Evolutionary conservation across 2,888 invertebrate species (phyloP), one percentile per base, ranked within the genome.

Genomic region (Lissocephala sabroskyi): DNA sequence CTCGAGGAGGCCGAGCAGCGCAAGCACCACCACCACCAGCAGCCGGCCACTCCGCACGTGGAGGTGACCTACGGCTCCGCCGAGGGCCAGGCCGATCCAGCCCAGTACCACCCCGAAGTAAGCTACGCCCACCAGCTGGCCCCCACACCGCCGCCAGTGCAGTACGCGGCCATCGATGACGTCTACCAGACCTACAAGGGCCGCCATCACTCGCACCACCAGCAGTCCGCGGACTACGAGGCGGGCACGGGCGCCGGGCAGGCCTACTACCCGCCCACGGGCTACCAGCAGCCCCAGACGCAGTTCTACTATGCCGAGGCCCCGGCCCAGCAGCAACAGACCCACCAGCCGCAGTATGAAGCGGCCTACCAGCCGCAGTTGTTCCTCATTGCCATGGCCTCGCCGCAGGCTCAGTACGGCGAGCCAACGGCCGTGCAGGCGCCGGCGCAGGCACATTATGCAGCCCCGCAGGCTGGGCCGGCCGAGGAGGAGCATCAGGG

Each of bases 121-220:
- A 52, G 39, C 41, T 74, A 79, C 40, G 63, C 68, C 2, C 75
- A 70, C 11, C 68, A 79, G 23, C n/a, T 61, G 45, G 65, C 63
- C 0, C 48, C 66, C 1, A 62, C 75, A 0, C 75, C 68, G 0
- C 59, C 63, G 13, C 52, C 80, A 1, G 52, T 70, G 2, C 62
- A 62, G 9, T 82, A 83, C 32, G 77, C 81, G 1, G 62, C 75
- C 37, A 80, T 80, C 5, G 79, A 78, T 23, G 71, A 82, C 44
- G 82, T 83, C 19, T 82, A 84, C 19, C 83, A 82, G 29, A 67
- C 49, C 45, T 82, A 79, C 57, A 82, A 82, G 43, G 66, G 76
- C 0, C 65, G 79, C 9, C 79, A 81, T 29, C 66, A 65, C 5
- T 7, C 11, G 11, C 43, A 53, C 3, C 59, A 59, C n/a, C 53